These are phyloP conservation scores for Prosapia bicincta DNA, from an alignment of 2,888 invertebrate species.

Conservation along the genomic window DNA sequence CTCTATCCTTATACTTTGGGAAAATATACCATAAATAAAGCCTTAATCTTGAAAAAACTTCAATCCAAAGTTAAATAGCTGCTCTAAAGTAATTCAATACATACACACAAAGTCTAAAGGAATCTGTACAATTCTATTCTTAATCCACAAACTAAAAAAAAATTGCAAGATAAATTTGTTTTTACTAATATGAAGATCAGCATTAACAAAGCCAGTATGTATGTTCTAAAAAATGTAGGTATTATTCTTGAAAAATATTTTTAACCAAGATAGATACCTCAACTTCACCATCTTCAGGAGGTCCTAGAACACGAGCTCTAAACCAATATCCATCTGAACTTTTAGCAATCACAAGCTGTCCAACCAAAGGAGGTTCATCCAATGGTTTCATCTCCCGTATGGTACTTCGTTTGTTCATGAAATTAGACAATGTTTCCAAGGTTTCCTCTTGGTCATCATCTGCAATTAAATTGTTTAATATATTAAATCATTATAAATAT, in stretches of 20 bases:
- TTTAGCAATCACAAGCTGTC: slow-evolving; percentile 14
- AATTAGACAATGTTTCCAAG: background rate
- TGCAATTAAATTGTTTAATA: too few relatives aligned
- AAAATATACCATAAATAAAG: too few relatives aligned
- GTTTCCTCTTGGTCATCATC: slow-evolving; percentile 10
- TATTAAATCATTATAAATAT: too few relatives aligned
- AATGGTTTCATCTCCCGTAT: background rate
- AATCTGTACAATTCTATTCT: background rate
- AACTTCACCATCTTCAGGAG: background rate
- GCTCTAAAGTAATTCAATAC: background rate
- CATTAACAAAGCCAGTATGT: too few relatives aligned
- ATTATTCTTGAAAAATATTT: background rate
- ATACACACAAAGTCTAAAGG: background rate
- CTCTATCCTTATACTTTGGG: too few relatives aligned
- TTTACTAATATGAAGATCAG: too few relatives aligned
- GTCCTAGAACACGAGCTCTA: slow-evolving; percentile 5
- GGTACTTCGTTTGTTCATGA: slow-evolving; percentile 6
- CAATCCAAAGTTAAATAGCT: too few relatives aligned
- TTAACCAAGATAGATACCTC: background rate
- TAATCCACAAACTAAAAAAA: background rate
- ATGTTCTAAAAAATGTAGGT: background rate
- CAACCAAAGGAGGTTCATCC: background rate
- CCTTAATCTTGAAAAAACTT: too few relatives aligned
- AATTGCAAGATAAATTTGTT: too few relatives aligned
- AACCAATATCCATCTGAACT: background rate